phyloP scores from a whole-genome alignment of 2,888 invertebrate genomes.

The Unio pictorum region DNA sequence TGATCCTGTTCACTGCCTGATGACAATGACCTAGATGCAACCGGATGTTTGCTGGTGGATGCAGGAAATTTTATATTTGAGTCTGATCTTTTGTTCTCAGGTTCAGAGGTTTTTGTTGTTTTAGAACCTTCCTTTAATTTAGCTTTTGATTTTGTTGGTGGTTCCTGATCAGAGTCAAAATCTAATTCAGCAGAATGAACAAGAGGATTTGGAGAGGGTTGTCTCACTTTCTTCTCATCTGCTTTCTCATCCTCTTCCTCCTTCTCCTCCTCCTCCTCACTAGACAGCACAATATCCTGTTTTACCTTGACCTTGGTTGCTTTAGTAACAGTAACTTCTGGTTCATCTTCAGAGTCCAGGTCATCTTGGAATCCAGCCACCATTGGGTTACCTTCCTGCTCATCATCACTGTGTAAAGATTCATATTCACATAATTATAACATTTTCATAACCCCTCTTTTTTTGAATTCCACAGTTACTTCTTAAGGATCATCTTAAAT shows the following conservation, averaged over 20 bases:
- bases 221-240: neutral
- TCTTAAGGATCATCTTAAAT: too few species aligned
- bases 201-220: too few species aligned
- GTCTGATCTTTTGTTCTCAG: too few species aligned
- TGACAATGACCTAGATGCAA: conserved; percentile 1
- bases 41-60: neutral
- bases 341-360: conserved; percentile 79
- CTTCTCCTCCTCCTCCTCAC: conserved; percentile 45
- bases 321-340: conserved; percentile 8
- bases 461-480: too few species aligned
- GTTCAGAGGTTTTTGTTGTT: too few species aligned
- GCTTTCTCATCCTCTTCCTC: neutral
- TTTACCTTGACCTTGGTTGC: conserved; percentile 6
- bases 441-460: too few species aligned
- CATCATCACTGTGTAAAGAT: conserved; percentile 50
- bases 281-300: conserved; percentile 47
- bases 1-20: conserved; percentile 19
- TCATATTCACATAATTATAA: neutral
- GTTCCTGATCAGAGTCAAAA: too few species aligned
- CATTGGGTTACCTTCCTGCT: conserved; percentile 67
- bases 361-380: conserved; percentile 89
- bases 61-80: too few species aligned
- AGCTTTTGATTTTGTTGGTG: too few species aligned
- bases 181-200: too few species aligned
- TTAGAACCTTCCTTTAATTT: too few species aligned